Evolutionary conservation across 2,888 invertebrate genomes (phyloP), one percentile per base, ranked within the genome.

Genomic region (Ormyrus pomaceus): DNA sequence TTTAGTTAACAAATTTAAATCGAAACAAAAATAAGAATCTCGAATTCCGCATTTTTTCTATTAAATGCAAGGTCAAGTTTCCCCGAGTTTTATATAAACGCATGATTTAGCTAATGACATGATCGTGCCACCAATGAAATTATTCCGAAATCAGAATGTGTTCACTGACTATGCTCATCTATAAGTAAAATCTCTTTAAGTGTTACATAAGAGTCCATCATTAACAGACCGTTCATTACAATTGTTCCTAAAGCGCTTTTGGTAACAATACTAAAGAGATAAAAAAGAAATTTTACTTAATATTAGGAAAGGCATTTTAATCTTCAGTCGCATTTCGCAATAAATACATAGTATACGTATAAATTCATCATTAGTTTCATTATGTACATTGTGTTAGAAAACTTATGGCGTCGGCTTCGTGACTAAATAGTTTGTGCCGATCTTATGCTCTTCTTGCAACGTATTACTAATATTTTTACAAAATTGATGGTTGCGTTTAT

Each of bases 281-380:
- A 34, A 77, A 51, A 46, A 45, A 46, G 0, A 71, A 59, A 4
- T 34, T 70, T 68, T 55, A 59, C 46, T 66, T 75, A 69, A 74
- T 51, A 58, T 72, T 72, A 72, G 55, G 56, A 76, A 59, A 80
- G 72, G 65, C 56, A 80, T 80, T 80, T 73, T 77, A 80, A 77
- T 80, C 55, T 69, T 80, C 64, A 77, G 80, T 77, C 69, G 69
- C 55, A 75, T 77, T 68, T 68, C 51, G 64, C 64, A 80, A 77
- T 80, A 77, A 80, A 80, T 80, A 80, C 75, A 80, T 80, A 73
- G 76, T 68, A 66, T 76, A 76, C 50, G 46, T 65, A 73, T 77
- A 80, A 77, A 80, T 77, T 80, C 58, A 34, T 34, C 34, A 73
- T 77, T 46, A 77, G 59, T 80, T 79, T 59, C 13, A 46, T 79